Percentiles rank a stretch among this genome's conserved stretches.
phyloP scores from a whole-genome alignment of 2,797 vertebrate genomes.

The Melopsittacus undulatus region DNA sequence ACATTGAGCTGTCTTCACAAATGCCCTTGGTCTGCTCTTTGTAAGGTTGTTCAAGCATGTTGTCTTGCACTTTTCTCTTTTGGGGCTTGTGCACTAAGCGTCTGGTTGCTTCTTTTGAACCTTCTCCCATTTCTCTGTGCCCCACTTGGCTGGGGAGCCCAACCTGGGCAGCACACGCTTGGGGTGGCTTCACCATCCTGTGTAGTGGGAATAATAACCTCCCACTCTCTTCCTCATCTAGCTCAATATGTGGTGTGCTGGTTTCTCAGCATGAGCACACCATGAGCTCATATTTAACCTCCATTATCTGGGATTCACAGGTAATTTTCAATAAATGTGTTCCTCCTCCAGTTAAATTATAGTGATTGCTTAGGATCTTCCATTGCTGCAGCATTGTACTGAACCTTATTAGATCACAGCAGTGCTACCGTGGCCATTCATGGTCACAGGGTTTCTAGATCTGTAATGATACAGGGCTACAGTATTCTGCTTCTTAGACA shows the following conservation, averaged over 20 bases:
- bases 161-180: not conserved
- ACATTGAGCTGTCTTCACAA: not conserved
- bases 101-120: not conserved
- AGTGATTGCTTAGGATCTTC: not conserved
- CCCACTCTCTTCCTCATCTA: not conserved
- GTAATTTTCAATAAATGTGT: not conserved
- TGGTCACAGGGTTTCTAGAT: not conserved
- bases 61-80: not conserved
- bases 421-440: not conserved
- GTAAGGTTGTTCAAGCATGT: not conserved
- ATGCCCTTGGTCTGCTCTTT: not conserved
- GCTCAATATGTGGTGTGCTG: accelerated
- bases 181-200: not conserved
- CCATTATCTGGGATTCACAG: not conserved
- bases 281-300: not conserved
- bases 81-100: no score
- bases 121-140: not conserved
- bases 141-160: not conserved
- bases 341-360: not conserved
- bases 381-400: not conserved
- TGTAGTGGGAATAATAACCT: not conserved
- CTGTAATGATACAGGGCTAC: not conserved
- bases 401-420: not conserved
- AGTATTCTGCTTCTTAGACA: constrained; percentile 44
- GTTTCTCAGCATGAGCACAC: not conserved